Percentiles rank a stretch among this genome's conserved stretches.
phyloP scores from a whole-genome alignment of 2,113 vertebrate genomes.

The Aegotheles bennettii region DNA sequence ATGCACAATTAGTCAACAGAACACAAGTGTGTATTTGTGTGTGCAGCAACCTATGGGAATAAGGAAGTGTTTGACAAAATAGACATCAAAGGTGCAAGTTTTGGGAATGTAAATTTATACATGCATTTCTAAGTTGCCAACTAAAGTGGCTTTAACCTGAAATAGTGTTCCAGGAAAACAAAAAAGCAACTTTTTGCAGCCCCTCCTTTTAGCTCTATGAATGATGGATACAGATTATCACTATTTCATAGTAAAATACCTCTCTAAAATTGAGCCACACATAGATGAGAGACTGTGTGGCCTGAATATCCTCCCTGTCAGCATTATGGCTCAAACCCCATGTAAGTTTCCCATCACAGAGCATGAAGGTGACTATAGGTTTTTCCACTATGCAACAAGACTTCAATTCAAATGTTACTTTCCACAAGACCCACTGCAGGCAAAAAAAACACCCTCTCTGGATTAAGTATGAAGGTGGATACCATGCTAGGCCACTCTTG shows the following conservation, averaged over 20 bases:
- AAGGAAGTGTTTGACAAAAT: not conserved
- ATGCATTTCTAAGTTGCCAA: not conserved
- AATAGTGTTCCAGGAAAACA: not conserved
- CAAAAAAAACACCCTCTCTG: not conserved
- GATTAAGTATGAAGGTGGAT: not conserved
- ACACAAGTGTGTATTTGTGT: not conserved
- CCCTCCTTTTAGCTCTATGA: not conserved
- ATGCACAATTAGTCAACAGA: not conserved
- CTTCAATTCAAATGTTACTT: not conserved
- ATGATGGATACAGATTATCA: not conserved
- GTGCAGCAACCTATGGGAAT: not conserved
- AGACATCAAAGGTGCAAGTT: not conserved
- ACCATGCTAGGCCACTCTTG: not conserved
- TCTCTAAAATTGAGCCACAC: not conserved
- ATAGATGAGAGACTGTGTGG: not conserved
- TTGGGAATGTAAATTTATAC: not conserved
- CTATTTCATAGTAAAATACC: not conserved
- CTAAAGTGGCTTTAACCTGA: not conserved
- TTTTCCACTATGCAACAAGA: not conserved
- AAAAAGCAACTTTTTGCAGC: not conserved
- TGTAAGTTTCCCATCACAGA: not conserved
- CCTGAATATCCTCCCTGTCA: not conserved
- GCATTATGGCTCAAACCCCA: not conserved
- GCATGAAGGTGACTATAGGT: not conserved
- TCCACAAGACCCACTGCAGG: not conserved